A percentile compares a stretch with the other conserved stretches of the same genome.
These are phyloP conservation scores for Lates japonicus DNA, from an alignment of 2,797 vertebrate species.

Conservation along the genomic window DNA sequence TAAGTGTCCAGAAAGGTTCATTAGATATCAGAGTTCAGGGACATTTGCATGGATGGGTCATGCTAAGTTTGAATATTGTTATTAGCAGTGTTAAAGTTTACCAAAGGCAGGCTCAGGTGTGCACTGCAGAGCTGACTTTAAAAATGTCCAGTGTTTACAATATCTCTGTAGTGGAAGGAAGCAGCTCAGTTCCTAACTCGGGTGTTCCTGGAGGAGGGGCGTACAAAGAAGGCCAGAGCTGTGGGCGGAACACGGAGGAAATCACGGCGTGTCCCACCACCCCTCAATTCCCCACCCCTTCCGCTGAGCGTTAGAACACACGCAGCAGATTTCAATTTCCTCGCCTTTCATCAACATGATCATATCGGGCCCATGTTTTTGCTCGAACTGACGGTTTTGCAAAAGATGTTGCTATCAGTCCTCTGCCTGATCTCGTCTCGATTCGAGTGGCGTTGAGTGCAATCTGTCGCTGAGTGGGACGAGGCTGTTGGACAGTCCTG, in stretches of 20 bases:
- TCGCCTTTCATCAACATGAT: slow-evolving; percentile 15
- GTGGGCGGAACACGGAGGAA: slow-evolving; percentile 65
- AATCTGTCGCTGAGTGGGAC: slow-evolving; percentile 23
- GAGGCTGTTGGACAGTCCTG: slow-evolving; percentile 29
- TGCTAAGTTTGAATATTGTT: background rate
- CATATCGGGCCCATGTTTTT: slow-evolving; percentile 20
- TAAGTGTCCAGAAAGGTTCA: background rate
- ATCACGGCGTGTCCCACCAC: slow-evolving; percentile 40
- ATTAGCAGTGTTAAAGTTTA: background rate
- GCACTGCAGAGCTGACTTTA: slow-evolving; percentile 39
- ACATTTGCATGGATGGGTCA: background rate
- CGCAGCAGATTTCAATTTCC: slow-evolving; percentile 34
- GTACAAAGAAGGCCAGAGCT: slow-evolving; percentile 56
- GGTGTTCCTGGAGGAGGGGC: slow-evolving; percentile 63
- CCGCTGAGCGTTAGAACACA: slow-evolving; percentile 39
- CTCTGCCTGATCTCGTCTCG: background rate
- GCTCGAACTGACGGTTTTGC: background rate
- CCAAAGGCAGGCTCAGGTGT: slow-evolving; percentile 1
- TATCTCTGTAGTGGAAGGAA: slow-evolving; percentile 70
- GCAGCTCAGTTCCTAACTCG: slow-evolving; percentile 60
- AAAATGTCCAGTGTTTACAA: slow-evolving; percentile 65
- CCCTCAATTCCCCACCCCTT: too few relatives aligned
- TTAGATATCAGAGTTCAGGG: background rate
- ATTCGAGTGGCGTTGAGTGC: background rate
- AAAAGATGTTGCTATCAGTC: slow-evolving; percentile 3